phyloP scores from a whole-genome alignment of 1,140 invertebrate genomes.

The Lycorma delicatula region DNA sequence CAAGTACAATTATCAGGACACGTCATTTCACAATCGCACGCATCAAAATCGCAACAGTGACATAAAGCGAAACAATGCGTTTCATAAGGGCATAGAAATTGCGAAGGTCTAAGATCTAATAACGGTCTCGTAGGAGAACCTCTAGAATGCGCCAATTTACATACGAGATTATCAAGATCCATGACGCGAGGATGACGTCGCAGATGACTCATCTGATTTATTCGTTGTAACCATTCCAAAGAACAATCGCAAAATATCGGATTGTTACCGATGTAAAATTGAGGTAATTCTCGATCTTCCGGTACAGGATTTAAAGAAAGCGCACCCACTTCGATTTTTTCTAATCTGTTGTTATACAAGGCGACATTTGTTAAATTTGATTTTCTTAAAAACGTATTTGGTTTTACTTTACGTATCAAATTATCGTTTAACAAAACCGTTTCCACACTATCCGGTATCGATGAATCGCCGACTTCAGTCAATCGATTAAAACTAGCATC shows the following conservation, averaged over 20 bases:
- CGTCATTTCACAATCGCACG: slow-evolving; percentile 48
- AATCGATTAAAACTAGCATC: slow-evolving; percentile 68
- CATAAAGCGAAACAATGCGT: slow-evolving; percentile 48
- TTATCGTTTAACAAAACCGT: slow-evolving; percentile 70
- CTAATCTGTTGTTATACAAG: slow-evolving; percentile 64
- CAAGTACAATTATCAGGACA: slow-evolving; percentile 46
- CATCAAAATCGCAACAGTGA: slow-evolving; percentile 54
- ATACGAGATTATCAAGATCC: slow-evolving; percentile 39
- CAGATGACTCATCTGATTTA: slow-evolving; percentile 59
- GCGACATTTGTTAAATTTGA: slow-evolving; percentile 59
- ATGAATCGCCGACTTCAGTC: slow-evolving; percentile 52
- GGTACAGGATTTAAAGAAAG: slow-evolving; percentile 56
- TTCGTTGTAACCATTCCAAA: slow-evolving; percentile 76
- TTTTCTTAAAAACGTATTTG: slow-evolving; percentile 64
- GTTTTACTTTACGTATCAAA: slow-evolving; percentile 54
- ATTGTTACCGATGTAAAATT: slow-evolving; percentile 72
- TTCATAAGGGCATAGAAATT: slow-evolving; percentile 54
- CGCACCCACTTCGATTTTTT: slow-evolving; percentile 60
- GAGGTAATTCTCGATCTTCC: slow-evolving; percentile 53
- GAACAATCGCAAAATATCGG: slow-evolving; percentile 74
- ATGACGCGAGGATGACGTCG: slow-evolving; percentile 39
- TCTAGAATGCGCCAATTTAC: slow-evolving; percentile 31
- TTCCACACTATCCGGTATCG: slow-evolving; percentile 62
- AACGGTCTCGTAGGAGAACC: slow-evolving; percentile 39
- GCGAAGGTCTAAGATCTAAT: slow-evolving; percentile 56